Evolutionary conservation across 2,797 vertebrate genomes (phyloP).

Genomic region (Fistularia tabacaria): DNA sequence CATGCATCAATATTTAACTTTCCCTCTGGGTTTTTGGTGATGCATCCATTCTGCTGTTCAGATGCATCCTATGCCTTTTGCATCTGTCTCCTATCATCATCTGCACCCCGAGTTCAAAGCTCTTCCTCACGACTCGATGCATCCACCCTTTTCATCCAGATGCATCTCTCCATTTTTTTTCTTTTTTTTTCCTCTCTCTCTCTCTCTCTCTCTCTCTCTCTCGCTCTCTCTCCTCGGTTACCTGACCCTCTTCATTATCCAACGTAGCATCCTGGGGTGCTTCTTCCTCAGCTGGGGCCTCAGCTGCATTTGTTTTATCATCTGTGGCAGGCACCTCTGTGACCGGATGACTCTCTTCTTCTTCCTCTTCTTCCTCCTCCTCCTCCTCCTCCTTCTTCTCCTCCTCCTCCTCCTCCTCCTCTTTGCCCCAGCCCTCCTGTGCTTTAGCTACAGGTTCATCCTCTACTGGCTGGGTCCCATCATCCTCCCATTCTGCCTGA

Average conservation of each 20-base stretch:
- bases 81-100: constrained; percentile 8
- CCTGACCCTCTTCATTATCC: constrained; percentile 71
- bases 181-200: no score
- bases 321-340: constrained; percentile 31
- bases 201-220: no score
- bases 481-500: constrained; percentile 62
- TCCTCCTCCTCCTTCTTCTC: no score
- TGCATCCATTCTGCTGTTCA: constrained; percentile 54
- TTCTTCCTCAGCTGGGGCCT: constrained; percentile 51
- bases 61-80: constrained; percentile 59
- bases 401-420: constrained; percentile 3
- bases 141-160: constrained; percentile 59
- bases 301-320: constrained; percentile 47
- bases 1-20: constrained; percentile 25
- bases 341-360: constrained; percentile 44
- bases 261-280: constrained; percentile 21
- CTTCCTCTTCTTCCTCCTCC: constrained; percentile 24
- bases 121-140: constrained; percentile 56
- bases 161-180: constrained; percentile 58
- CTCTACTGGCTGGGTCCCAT: constrained; percentile 46
- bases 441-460: constrained; percentile 38
- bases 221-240: constrained; percentile 47
- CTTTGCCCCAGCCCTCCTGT: constrained; percentile 52
- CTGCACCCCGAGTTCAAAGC: constrained; percentile 38
- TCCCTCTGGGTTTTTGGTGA: constrained; percentile 31